Percentiles rank a stretch among this genome's conserved stretches.
phyloP scores from a whole-genome alignment of 2,113 vertebrate genomes.

The Vulpes lagopus region DNA sequence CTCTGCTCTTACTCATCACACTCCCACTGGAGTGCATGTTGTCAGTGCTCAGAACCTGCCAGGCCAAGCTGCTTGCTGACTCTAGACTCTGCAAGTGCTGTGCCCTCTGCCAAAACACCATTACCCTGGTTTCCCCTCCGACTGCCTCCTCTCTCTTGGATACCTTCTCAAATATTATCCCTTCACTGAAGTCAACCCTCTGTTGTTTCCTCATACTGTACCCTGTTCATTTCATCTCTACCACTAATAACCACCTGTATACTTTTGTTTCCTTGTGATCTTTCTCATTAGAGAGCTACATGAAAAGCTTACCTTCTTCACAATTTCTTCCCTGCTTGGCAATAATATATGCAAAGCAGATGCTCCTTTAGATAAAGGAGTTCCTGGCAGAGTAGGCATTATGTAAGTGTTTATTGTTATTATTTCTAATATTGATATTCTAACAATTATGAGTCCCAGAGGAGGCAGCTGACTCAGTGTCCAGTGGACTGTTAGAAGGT shows the following conservation, averaged over 20 bases:
- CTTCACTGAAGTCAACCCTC: not conserved
- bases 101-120: not conserved
- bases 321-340: not conserved
- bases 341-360: not conserved
- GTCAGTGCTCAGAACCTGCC: not conserved
- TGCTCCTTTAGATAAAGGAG: not conserved
- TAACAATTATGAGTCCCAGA: not conserved
- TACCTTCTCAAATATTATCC: not conserved
- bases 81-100: accelerated
- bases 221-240: not conserved
- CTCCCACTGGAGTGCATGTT: not conserved
- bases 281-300: not conserved
- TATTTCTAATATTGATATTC: slow-evolving; percentile 20
- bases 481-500: not conserved
- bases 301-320: not conserved
- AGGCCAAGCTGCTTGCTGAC: not conserved
- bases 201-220: not conserved
- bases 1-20: not conserved
- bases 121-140: not conserved
- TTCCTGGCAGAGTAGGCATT: not conserved
- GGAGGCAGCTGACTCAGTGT: not conserved
- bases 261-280: not conserved
- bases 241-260: not conserved
- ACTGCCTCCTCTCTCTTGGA: not conserved
- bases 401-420: not conserved